Evolutionary conservation across 37 sponge, comb jelly and placozoan species (phyloP), one percentile per base, ranked within the genome.

Genomic region (Agelas oroides): DNA sequence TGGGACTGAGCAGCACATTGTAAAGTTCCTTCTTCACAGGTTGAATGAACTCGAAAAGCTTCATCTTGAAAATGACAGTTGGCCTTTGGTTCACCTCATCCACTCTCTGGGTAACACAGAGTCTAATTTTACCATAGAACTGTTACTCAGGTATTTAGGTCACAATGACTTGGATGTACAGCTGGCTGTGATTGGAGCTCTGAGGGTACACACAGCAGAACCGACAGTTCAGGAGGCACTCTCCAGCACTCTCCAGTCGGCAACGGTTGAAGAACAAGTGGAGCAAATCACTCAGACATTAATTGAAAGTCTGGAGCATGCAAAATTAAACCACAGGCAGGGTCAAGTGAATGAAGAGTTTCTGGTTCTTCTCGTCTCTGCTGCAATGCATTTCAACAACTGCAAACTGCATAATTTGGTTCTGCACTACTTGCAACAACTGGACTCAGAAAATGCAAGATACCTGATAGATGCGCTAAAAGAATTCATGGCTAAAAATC

Each of bases 61-160:
- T 21, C 5, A 30, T n/a, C 46, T 8, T 46, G 46, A 3, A 46
- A 46, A 46, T 20, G 33, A 70, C 53, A 70, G 25, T 71, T 71
- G 57, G 31, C 16, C 65, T 23, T 40, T 87, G 1, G 36, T 79
- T 30, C 73, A 73, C 59, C 36, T 74, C 21, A 71, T 79, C 80
- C 64, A 80, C 56, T 62, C 87, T 30, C 75, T 87, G 35, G 87
- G 87, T 19, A 87, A 87, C 87, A 87, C 81, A 8, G 87, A 79
- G n/a, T 64, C 81, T 37, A 25, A 60, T 28, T 24, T 37, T 28
- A 54, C 81, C 40, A 54, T 54, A 19, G 64, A 80, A 25, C 40
- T 56, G 19, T 34, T 87, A 28, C 34, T 80, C 35, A 65, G 60
- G 32, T 79, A 80, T 30, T 77, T 87, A 18, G 32, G 61, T 28